Evolutionary conservation across 2,113 vertebrate species (phyloP).

Genomic region (Pelusios castaneus): DNA sequence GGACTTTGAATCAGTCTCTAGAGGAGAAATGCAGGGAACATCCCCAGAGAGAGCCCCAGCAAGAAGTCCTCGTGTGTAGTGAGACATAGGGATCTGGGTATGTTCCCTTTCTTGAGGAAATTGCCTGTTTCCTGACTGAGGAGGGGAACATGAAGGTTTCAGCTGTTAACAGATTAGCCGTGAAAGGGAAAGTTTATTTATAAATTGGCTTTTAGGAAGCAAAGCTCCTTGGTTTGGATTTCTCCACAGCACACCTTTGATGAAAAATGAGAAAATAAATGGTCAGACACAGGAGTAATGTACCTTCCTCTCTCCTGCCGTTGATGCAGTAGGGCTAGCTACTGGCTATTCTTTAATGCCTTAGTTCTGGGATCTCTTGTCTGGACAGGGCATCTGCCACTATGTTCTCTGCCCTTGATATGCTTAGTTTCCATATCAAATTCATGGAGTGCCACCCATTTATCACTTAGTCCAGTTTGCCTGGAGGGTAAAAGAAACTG

Average conservation of each 20-base stretch:
- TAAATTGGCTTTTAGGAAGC: background rate
- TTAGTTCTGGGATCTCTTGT: background rate
- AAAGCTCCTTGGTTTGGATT: background rate
- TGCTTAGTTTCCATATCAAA: no score
- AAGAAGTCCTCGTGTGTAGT: background rate
- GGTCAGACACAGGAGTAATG: background rate
- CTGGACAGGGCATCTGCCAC: background rate
- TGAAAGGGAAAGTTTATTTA: background rate
- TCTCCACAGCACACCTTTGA: background rate
- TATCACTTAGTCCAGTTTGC: no score
- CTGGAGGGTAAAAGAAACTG: no score
- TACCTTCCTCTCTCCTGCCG: background rate
- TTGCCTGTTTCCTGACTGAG: background rate
- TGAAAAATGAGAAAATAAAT: background rate
- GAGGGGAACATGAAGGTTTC: background rate
- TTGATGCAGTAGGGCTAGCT: background rate
- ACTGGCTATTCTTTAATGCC: background rate
- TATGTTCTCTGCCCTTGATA: no score
- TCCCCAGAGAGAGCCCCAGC: background rate
- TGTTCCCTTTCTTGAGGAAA: background rate
- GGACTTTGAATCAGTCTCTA: background rate
- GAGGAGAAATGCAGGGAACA: background rate
- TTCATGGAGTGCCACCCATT: no score
- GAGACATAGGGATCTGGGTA: background rate
- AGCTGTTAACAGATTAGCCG: background rate